Base-by-base conservation (phyloP, 2,888 invertebrate species). In the Eulithis testata region DNA sequence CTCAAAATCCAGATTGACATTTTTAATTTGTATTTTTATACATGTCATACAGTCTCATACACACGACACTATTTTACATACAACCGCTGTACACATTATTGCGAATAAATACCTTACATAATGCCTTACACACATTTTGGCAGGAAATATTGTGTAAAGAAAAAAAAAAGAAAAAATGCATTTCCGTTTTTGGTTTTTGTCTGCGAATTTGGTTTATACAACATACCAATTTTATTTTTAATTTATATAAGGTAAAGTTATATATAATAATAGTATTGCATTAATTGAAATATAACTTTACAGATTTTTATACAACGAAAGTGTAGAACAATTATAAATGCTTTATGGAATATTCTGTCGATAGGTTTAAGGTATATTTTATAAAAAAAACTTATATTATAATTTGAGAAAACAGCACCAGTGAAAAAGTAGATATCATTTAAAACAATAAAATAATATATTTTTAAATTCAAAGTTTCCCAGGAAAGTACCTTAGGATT, bases 1-100 rank as follows among this genome's bases (percentile, higher is more conserved):
- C 63, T 67, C 76, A 71, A 80, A 86, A 82, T 90, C 82, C 87
- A 87, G 85, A 88, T 87, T 89, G 88, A 90, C 87, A 87, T 89
- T 73, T 88, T 90, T 90, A 86, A 89, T 91, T 90, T 82, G 78
- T 89, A 83, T 73, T 84, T 80, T 86, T 66, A 82, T 86, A 89
- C 87, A 87, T 80, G 80, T 74, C 82, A 80, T 81, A 81, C 82
- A 78, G 73, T 83, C 82, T 83, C 87, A 80, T 85, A 87, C 90
- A 89, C 87, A 86, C 86, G 80, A 79, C 77, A 80, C 73, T 77
- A 79, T 79, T 76, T 82, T 85, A 87, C 84, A 87, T 81, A 69
- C 71, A 70, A 70, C 77, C 79, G 68, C 84, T 91, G 88, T 91
- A 91, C 90, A 91, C 63, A 68, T 90, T 90, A 88, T 89, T 90